Percentiles rank a stretch among this genome's conserved stretches.
These are phyloP conservation scores for Clarias batrachus DNA, from an alignment of 2,113 vertebrate genomes.

Conservation along the genomic window DNA sequence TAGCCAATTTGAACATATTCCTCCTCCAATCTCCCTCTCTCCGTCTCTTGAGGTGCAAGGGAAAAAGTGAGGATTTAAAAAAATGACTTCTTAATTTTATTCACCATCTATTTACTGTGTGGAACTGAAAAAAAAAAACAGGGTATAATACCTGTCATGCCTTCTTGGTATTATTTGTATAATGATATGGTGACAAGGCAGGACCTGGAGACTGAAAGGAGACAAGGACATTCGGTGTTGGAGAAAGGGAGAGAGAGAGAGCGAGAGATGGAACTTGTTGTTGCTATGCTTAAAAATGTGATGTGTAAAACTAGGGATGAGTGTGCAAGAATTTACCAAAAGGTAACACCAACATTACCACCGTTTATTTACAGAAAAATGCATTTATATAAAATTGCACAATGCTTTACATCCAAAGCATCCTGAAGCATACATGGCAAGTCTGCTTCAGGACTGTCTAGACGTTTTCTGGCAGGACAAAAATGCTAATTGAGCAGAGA, in stretches of 20 bases:
- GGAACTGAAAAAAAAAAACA: slow-evolving; percentile 68
- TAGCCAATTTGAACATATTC: slow-evolving; percentile 74
- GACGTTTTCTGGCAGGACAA: not conserved
- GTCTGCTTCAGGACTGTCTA: not conserved
- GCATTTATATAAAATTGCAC: not conserved
- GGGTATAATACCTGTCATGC: slow-evolving; percentile 64
- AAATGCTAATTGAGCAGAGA: not conserved
- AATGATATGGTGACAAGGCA: slow-evolving; percentile 44
- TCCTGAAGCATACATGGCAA: too few relatives aligned
- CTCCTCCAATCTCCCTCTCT: slow-evolving; percentile 24
- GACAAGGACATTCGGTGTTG: not conserved
- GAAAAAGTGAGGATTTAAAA: slow-evolving; percentile 21
- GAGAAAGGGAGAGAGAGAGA: not conserved
- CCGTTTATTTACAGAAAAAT: not conserved
- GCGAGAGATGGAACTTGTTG: not conserved
- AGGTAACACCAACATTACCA: not conserved
- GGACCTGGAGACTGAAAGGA: slow-evolving; percentile 2
- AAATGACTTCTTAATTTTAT: slow-evolving; percentile 71
- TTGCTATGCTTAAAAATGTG: not conserved
- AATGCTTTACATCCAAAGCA: not conserved
- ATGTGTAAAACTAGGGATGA: not conserved
- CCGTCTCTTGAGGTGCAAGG: slow-evolving; percentile 53
- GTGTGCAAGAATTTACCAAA: not conserved
- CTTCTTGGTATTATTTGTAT: slow-evolving; percentile 61
- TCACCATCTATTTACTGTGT: slow-evolving; percentile 69